Evolutionary conservation across 2,888 invertebrate species (phyloP), one percentile per base, ranked within the genome.

Genomic region (Protophormia terraenovae): DNA sequence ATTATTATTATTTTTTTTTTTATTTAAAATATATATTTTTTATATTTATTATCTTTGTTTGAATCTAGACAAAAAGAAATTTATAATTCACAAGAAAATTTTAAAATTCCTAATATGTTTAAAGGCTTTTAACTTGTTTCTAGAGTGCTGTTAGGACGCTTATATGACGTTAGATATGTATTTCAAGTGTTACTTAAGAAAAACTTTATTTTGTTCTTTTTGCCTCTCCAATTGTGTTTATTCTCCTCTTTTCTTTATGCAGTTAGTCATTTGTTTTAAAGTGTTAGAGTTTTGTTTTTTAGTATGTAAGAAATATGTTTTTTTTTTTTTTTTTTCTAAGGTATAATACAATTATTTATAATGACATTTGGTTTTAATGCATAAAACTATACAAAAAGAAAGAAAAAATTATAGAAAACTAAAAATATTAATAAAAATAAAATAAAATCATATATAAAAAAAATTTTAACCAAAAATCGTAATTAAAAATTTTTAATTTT

Each of bases 381-480:
- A 66, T 19, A 19, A 47, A 80, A 73, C 22, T 19, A 73, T 41
- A 64, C 10, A 66, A 32, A 50, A 19, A 27, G 2, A 35, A 41
- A 53, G 27, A 47, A 47, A 53, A 32, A 72, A 55, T 27, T 6
- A 7, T 16, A 35, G 32, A 78, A 19, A 19, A 45, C 5, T 29
- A 62, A 29, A n/a, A 53, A 53, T 53, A 24, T 22, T 62, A 5
- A 38, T 22, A 67, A 29, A 71, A 83, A 66, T 24, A 67, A 73
- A 75, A 55, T 32, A 72, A 73, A 88, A 76, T 71, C 71, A 87
- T 47, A 88, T 29, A 47, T 79, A 86, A 84, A 84, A 79, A 87
- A 73, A 83, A 47, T 67, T 67, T 60, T 55, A 83, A 82, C 86
- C 79, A 83, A 84, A 86, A 88, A 81, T 86, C 86, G 87, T 86